Percentiles rank a stretch among this genome's conserved stretches.
These are phyloP conservation scores for Apostichopus californicus DNA, from an alignment of 35 echinoderm and acorn worm genomes.

Conservation along the genomic window DNA sequence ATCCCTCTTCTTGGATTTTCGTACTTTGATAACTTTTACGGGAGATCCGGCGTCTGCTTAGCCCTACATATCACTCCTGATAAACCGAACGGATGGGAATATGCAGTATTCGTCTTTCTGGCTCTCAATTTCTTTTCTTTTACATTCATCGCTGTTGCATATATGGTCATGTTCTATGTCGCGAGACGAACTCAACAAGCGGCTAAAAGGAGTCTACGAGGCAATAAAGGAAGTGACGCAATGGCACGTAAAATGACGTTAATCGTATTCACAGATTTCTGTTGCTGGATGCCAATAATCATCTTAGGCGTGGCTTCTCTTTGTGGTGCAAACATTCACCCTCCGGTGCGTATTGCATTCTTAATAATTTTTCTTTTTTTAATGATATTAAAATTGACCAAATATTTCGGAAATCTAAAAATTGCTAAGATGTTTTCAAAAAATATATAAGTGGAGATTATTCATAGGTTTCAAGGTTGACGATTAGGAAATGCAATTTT, in stretches of 20 bases:
- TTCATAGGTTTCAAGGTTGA: no score
- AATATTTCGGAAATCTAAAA: no score
- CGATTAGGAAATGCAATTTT: no score
- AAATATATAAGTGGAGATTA: no score
- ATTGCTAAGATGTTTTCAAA: no score
- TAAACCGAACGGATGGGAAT: constrained; percentile 86
- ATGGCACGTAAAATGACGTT: constrained; percentile 96
- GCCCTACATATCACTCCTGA: constrained; percentile 91
- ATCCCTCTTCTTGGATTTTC: constrained; percentile 68
- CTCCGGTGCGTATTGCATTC: constrained; percentile 61
- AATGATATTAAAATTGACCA: no score
- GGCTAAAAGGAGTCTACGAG: constrained; percentile 61
- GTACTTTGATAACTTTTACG: constrained; percentile 96
- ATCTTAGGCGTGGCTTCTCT: constrained; percentile 86
- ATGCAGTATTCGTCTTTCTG: constrained; percentile 89
- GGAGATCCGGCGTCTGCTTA: constrained; percentile 86
- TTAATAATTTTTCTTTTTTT: no score
- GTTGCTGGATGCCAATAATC: constrained; percentile 97
- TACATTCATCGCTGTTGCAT: constrained; percentile 76
- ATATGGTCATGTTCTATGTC: constrained; percentile 93
- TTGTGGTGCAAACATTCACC: constrained; percentile 73
- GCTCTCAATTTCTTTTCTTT: constrained; percentile 87
- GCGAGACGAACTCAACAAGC: constrained; percentile 86
- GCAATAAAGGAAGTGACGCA: constrained; percentile 68
- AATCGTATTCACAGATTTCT: constrained; percentile 94